Percentiles rank a stretch among this genome's conserved stretches.
These are phyloP conservation scores for Anabacerthia variegaticeps DNA, from an alignment of 2,797 vertebrate genomes.

Conservation along the genomic window DNA sequence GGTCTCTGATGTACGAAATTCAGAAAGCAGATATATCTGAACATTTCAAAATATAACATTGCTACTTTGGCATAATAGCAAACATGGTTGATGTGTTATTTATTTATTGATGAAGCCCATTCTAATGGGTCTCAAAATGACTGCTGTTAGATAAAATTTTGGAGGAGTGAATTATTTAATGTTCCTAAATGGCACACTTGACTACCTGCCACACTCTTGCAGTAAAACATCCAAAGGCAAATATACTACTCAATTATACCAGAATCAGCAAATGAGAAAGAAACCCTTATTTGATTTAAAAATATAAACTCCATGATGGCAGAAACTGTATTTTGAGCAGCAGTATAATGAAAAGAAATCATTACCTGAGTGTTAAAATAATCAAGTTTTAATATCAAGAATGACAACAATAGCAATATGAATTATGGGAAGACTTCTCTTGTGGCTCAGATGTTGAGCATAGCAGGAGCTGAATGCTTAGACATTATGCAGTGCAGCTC, in stretches of 20 bases:
- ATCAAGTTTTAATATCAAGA: neutral
- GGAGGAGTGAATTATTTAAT: constrained; percentile 43
- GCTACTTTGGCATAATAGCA: neutral
- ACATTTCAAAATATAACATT: neutral
- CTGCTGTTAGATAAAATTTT: constrained; percentile 30
- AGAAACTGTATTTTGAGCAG: neutral
- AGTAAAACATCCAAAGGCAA: constrained; percentile 17
- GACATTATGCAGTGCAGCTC: neutral
- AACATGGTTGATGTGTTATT: neutral
- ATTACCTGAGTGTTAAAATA: neutral
- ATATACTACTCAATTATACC: neutral
- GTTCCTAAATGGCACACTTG: constrained; percentile 19
- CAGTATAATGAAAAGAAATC: neutral
- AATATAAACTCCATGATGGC: neutral
- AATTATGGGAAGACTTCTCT: neutral
- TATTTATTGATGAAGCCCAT: constrained; percentile 27
- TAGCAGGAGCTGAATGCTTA: neutral
- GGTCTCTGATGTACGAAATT: neutral
- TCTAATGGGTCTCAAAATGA: constrained; percentile 31
- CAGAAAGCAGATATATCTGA: neutral
- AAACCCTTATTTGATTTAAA: neutral
- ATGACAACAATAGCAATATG: neutral
- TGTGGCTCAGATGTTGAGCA: neutral
- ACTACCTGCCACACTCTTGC: constrained; percentile 19
- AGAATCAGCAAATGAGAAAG: neutral